These are phyloP conservation scores for Balaeniceps rex DNA, from an alignment of 2,113 vertebrate genomes.

Conservation along the genomic window DNA sequence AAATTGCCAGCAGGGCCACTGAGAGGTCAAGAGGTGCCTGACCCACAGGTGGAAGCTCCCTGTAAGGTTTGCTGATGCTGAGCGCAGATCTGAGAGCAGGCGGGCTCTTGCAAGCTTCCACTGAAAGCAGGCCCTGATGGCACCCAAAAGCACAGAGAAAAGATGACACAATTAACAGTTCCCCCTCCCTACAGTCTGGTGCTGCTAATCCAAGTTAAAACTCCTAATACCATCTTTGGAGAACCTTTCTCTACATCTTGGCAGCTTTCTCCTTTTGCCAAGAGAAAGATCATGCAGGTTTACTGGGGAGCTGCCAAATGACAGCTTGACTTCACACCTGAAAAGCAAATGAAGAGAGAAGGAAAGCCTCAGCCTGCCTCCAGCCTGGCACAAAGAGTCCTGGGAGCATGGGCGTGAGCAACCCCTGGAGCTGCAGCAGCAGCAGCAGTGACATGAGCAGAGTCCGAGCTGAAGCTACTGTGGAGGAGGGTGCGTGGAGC, in stretches of 20 bases:
- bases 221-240: background rate
- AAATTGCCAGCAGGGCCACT: background rate
- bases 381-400: background rate
- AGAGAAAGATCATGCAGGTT: background rate
- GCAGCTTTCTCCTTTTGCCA: background rate
- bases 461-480: background rate
- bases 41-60: background rate
- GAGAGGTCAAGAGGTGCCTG: background rate
- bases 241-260: background rate
- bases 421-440: background rate
- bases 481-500: background rate
- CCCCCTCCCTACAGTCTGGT: background rate
- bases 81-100: background rate
- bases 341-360: slow-evolving; percentile 36
- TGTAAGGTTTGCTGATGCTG: background rate
- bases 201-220: background rate
- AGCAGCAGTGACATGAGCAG: background rate
- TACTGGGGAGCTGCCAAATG: slow-evolving; percentile 10
- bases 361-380: background rate
- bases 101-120: background rate
- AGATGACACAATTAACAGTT: background rate
- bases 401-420: background rate
- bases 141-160: background rate
- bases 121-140: background rate
- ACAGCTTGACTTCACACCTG: slow-evolving; percentile 51